Evolutionary conservation across 2,888 invertebrate genomes (phyloP).

Genomic region (Pteria penguin): DNA sequence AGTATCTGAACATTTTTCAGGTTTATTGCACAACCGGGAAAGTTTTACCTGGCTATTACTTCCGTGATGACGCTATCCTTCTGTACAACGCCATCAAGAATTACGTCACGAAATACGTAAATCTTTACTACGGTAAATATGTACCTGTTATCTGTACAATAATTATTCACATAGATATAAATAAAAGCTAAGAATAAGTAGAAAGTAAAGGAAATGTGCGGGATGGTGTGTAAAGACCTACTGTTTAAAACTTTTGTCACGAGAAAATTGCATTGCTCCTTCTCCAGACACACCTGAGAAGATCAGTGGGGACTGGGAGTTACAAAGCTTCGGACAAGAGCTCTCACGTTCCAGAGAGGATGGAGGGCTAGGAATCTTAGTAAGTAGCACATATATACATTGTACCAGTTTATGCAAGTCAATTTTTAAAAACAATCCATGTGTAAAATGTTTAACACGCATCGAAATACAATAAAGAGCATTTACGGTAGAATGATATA

Average conservation of each 20-base stretch:
- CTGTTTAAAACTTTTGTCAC: no score
- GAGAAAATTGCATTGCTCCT: no score
- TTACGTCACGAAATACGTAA: conserved; percentile 80
- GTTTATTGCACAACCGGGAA: conserved; percentile 69
- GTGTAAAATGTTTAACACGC: no score
- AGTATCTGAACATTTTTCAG: no score
- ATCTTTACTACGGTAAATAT: conserved; percentile 79
- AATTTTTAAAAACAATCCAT: no score
- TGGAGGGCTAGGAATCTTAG: conserved; percentile 69
- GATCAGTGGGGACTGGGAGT: conserved; percentile 70
- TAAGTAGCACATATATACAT: conserved; percentile 29
- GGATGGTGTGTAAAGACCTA: no score
- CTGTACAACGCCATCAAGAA: conserved; percentile 79
- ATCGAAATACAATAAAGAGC: no score
- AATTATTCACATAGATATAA: no score
- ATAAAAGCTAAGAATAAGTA: no score
- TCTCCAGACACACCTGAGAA: conserved; percentile 76
- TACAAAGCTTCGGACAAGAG: conserved; percentile 78
- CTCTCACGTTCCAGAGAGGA: conserved; percentile 68
- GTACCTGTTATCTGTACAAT: no score
- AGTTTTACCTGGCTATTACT: conserved; percentile 80
- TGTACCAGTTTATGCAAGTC: background rate
- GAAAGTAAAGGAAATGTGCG: no score
- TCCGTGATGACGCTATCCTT: conserved; percentile 80
- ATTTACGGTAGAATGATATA: no score